Conservation (phyloP, 2,113 vertebrate species). For the Vicugna pacos region DNA sequence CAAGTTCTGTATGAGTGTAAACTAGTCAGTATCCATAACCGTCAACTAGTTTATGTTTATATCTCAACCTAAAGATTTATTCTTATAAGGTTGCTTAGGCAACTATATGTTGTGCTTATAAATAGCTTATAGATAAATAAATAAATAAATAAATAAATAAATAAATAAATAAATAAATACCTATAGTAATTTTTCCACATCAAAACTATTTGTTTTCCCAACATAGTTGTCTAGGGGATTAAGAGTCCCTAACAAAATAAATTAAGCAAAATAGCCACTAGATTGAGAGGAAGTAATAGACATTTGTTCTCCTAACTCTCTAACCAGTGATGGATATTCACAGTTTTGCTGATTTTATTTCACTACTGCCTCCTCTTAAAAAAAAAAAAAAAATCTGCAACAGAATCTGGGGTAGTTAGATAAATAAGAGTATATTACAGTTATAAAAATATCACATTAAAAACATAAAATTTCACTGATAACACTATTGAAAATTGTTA, state of each 20-base stretch:
- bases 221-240: background rate
- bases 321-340: background rate
- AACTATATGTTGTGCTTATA: background rate
- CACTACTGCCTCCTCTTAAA: conserved; percentile 14
- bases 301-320: conserved; percentile 42
- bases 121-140: background rate
- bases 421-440: background rate
- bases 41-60: background rate
- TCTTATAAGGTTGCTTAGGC: background rate
- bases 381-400: background rate
- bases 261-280: background rate
- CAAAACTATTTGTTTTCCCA: conserved; percentile 14
- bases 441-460: background rate
- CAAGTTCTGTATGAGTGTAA: background rate
- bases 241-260: background rate
- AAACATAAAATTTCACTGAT: conserved; percentile 52
- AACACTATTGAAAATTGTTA: background rate
- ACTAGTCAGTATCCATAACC: background rate
- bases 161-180: no score
- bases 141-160: no score
- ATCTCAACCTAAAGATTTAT: background rate
- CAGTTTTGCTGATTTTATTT: background rate
- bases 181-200: conserved; percentile 35
- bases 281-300: background rate
- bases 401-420: background rate